Percentiles rank a stretch among this genome's conserved stretches.
Conservation (phyloP, 2,888 invertebrate genomes). For the Drosophila nr. medialis region DNA sequence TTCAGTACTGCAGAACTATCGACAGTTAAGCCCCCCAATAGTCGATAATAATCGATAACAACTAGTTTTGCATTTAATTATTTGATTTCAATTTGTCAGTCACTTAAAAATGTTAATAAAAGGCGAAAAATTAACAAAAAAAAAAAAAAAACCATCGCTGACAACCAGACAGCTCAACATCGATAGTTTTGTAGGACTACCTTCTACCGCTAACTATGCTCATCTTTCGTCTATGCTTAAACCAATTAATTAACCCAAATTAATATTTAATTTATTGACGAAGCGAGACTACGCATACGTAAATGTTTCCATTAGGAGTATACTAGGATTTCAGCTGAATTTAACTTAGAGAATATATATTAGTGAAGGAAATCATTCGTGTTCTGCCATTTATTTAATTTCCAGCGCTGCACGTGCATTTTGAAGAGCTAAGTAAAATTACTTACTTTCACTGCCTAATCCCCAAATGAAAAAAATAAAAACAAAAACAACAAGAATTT, state of each 20-base stretch:
- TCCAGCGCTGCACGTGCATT: conserved; percentile 34
- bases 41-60: neutral
- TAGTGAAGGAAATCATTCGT: conserved; percentile 10
- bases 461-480: conserved; percentile 25
- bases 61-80: conserved; percentile 3
- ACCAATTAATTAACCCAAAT: conserved; percentile 5
- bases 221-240: conserved; percentile 39
- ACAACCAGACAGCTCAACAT: neutral
- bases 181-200: conserved; percentile 19
- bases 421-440: conserved; percentile 36
- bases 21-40: neutral
- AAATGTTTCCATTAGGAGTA: conserved; percentile 14
- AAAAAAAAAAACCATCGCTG: neutral
- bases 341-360: conserved; percentile 20
- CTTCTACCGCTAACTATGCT: conserved; percentile 18
- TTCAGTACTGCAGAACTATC: conserved; percentile 20
- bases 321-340: conserved; percentile 41
- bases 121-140: neutral
- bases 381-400: conserved; percentile 34
- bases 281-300: conserved; percentile 7
- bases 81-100: neutral
- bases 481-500: conserved; percentile 29
- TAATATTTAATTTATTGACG: neutral
- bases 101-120: neutral
- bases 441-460: conserved; percentile 73